phyloP scores from a whole-genome alignment of 2,888 invertebrate genomes.

The Phorcus lineatus region DNA sequence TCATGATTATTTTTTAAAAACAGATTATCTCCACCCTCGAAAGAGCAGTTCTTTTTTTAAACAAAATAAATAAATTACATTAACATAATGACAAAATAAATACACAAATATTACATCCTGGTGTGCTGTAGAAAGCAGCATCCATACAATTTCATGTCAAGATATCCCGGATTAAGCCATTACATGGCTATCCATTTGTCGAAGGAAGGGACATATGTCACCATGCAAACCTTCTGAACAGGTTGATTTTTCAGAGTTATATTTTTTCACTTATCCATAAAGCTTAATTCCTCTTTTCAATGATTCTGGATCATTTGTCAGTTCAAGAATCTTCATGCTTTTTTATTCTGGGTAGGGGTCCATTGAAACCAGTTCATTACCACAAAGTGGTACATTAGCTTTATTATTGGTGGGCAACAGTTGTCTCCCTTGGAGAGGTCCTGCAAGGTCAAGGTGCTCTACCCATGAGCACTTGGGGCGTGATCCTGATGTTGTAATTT shows the following conservation, averaged over 20 bases:
- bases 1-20: background rate
- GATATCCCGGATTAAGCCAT: background rate
- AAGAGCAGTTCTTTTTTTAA: background rate
- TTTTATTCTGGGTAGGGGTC: too few relatives aligned
- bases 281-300: background rate
- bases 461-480: background rate
- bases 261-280: background rate
- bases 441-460: background rate
- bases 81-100: slow-evolving; percentile 11
- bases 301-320: too few relatives aligned
- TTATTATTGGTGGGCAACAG: background rate
- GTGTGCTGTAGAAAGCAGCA: background rate
- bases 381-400: background rate
- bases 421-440: background rate
- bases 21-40: background rate
- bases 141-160: too few relatives aligned
- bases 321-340: too few relatives aligned
- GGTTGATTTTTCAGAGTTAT: background rate
- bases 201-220: too few relatives aligned
- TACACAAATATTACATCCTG: slow-evolving; percentile 17
- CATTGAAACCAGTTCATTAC: background rate
- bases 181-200: background rate
- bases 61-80: slow-evolving; percentile 23
- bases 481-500: background rate
- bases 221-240: too few relatives aligned